These are phyloP conservation scores for Momotus momota DNA, from an alignment of 2,797 vertebrate genomes.

Conservation along the genomic window DNA sequence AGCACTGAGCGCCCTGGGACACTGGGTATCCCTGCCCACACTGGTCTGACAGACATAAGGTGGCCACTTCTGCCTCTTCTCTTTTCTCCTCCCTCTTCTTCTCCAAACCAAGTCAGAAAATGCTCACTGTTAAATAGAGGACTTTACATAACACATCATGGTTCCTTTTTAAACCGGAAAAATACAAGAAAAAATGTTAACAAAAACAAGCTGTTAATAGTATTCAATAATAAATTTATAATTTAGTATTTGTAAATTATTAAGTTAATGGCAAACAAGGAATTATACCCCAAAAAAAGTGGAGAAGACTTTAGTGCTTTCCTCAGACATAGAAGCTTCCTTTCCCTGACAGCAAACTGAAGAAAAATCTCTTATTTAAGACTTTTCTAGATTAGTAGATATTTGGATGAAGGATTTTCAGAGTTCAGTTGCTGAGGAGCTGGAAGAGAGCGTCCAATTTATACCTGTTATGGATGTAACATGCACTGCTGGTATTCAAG, in stretches of 20 bases:
- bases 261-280: neutral
- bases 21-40: neutral
- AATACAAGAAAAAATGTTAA: neutral
- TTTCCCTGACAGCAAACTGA: neutral
- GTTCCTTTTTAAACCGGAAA: neutral
- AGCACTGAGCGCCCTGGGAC: neutral
- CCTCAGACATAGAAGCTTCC: neutral
- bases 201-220: neutral
- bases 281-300: rapidly evolving
- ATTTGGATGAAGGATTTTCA: neutral
- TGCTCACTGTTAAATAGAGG: neutral
- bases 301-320: neutral
- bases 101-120: neutral
- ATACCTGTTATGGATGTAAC: neutral
- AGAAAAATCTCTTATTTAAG: neutral
- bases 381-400: neutral
- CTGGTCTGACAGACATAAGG: neutral
- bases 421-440: neutral
- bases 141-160: neutral
- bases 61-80: neutral
- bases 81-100: neutral
- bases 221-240: neutral
- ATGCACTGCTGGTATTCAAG: neutral
- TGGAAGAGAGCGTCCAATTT: neutral
- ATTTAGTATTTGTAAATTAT: too few species aligned